phyloP scores from a whole-genome alignment of 2,113 vertebrate genomes.

The Cryptotis parvus region DNA sequence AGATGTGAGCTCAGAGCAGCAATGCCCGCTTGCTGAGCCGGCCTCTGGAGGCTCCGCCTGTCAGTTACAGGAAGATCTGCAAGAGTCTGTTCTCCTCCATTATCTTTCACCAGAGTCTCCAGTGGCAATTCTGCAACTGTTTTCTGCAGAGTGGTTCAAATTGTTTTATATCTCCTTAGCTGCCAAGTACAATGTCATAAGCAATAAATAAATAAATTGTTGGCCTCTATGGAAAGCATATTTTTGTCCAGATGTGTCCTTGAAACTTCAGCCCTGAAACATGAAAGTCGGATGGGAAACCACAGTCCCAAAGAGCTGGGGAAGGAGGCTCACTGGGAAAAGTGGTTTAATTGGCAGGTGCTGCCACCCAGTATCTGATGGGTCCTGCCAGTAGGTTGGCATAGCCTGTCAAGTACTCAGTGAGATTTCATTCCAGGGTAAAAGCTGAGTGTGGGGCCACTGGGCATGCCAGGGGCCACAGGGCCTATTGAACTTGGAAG shows the following conservation, averaged over 20 bases:
- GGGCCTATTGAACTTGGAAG: background rate
- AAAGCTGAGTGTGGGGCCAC: background rate
- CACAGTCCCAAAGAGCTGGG: conserved; percentile 38
- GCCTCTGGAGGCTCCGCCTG: conserved; percentile 61
- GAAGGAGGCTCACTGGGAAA: conserved; percentile 62
- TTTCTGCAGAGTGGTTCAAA: conserved; percentile 71
- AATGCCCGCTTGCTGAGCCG: background rate
- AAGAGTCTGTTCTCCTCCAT: conserved; percentile 26
- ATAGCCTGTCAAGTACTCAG: accelerated
- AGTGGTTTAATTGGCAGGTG: conserved; percentile 62
- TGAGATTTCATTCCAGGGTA: background rate
- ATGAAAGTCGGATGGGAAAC: conserved; percentile 72
- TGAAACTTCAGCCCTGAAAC: conserved; percentile 81
- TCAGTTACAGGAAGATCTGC: conserved; percentile 60
- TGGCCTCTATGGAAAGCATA: conserved; percentile 81
- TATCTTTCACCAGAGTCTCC: conserved; percentile 62
- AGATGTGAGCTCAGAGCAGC: conserved; percentile 30
- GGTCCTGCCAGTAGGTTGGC: background rate
- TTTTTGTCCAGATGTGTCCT: conserved; percentile 87
- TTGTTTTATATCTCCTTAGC: conserved; percentile 80
- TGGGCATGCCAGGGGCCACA: too few relatives aligned
- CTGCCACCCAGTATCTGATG: conserved; percentile 46
- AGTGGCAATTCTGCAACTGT: conserved; percentile 71
- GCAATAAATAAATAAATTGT: conserved; percentile 85
- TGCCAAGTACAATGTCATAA: conserved; percentile 85